Percentiles rank a stretch among this genome's conserved stretches.
Conservation (phyloP, 2,888 invertebrate species). For the Hyles lineata region DNA sequence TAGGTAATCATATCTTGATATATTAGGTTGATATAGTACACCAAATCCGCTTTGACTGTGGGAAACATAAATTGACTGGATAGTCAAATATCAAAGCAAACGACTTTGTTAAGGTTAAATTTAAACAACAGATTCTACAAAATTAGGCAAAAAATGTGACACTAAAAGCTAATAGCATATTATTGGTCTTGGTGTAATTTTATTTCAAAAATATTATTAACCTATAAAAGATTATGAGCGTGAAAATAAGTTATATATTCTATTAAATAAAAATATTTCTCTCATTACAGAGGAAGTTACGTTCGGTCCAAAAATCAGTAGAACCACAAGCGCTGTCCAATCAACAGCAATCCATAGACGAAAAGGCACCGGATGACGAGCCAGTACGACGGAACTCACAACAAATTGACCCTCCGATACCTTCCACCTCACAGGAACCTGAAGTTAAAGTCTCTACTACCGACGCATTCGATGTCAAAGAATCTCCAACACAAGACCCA, state of each 20-base stretch:
- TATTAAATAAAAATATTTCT: neutral
- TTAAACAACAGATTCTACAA: no score
- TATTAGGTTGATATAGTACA: no score
- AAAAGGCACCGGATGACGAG: slow-evolving; percentile 68
- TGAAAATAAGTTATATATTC: neutral
- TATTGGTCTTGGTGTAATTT: no score
- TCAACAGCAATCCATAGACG: slow-evolving; percentile 69
- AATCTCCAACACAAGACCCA: slow-evolving; percentile 43
- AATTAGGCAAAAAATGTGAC: no score
- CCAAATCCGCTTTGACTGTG: no score
- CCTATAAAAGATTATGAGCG: no score
- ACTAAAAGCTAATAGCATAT: no score
- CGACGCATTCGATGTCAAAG: slow-evolving; percentile 52
- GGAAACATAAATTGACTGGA: no score
- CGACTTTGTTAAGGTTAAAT: no score
- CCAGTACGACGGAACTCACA: slow-evolving; percentile 52
- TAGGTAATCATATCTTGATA: no score
- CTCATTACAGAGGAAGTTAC: slow-evolving; percentile 85
- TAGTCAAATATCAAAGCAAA: no score
- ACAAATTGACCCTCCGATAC: slow-evolving; percentile 40
- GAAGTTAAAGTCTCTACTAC: slow-evolving; percentile 50
- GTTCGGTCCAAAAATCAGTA: slow-evolving; percentile 85
- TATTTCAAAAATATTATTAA: no score
- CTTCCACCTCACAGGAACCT: slow-evolving; percentile 46
- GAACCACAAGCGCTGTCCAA: slow-evolving; percentile 74